These are phyloP conservation scores for Eupithecia centaureata DNA, from an alignment of 2,888 invertebrate genomes.

Conservation along the genomic window DNA sequence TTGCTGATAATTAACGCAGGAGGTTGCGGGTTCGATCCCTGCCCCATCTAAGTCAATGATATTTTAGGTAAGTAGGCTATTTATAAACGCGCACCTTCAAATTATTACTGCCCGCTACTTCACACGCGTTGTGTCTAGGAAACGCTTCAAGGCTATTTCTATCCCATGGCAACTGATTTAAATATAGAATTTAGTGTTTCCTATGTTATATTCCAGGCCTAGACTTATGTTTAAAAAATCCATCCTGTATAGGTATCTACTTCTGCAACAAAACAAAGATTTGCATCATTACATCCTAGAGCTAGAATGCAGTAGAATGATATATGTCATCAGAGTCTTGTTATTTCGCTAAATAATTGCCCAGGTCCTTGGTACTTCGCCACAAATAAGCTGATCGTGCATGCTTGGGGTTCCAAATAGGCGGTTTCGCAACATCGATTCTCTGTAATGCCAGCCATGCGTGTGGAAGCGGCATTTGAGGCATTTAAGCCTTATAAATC, in stretches of 20 bases:
- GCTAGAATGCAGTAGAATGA: slow-evolving; percentile 37
- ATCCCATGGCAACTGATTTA: no score
- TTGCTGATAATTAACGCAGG: not conserved
- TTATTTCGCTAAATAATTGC: slow-evolving; percentile 38
- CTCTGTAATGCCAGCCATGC: slow-evolving; percentile 27
- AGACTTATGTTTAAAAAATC: no score
- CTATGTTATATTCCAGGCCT: no score
- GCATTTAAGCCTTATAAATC: slow-evolving; percentile 22
- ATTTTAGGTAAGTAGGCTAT: no score
- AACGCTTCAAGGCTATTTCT: no score
- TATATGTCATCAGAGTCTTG: slow-evolving; percentile 42
- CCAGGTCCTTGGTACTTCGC: slow-evolving; percentile 57
- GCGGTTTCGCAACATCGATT: slow-evolving; percentile 40
- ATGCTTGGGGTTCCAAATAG: slow-evolving; percentile 48
- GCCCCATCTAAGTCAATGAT: no score
- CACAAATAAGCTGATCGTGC: slow-evolving; percentile 62
- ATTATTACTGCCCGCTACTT: no score
- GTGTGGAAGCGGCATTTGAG: slow-evolving; percentile 27
- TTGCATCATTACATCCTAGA: slow-evolving; percentile 7
- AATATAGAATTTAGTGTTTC: no score
- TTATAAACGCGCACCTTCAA: no score
- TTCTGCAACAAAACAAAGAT: not conserved
- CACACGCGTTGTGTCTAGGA: no score
- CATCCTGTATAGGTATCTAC: no score
- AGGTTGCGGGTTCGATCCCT: no score